Evolutionary conservation across 2,888 invertebrate species (phyloP).

Genomic region (Apamea crenata): DNA sequence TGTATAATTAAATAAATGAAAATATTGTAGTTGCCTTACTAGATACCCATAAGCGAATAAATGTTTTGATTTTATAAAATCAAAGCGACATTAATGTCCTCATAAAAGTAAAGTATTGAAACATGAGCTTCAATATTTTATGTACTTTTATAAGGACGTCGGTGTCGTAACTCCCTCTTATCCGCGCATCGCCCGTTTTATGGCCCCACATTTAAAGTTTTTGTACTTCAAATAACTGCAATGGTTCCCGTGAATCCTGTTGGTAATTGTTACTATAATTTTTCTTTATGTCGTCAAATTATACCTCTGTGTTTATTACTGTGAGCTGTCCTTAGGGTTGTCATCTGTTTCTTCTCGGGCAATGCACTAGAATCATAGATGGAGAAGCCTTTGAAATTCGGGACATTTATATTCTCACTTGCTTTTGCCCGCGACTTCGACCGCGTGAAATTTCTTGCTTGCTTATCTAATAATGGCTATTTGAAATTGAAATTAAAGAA

Average conservation of each 20-base stretch:
- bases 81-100: neutral
- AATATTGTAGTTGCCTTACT: neutral
- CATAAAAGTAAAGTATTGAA: neutral
- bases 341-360: neutral
- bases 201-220: conserved; percentile 66
- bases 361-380: neutral
- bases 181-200: conserved; percentile 23
- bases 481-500: neutral
- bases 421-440: neutral
- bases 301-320: conserved; percentile 66
- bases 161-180: neutral
- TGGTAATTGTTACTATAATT: conserved; percentile 76
- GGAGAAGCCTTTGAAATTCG: neutral
- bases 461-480: neutral
- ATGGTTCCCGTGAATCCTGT: conserved; percentile 70
- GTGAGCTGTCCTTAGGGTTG: conserved; percentile 36
- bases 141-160: neutral
- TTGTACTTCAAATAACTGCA: conserved; percentile 72
- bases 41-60: neutral
- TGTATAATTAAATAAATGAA: too few species aligned
- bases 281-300: conserved; percentile 81
- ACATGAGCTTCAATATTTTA: neutral
- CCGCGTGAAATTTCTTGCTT: neutral
- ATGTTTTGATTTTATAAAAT: neutral
- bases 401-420: neutral